Evolutionary conservation across 2,797 vertebrate species (phyloP).

Genomic region (Fratercula arctica): DNA sequence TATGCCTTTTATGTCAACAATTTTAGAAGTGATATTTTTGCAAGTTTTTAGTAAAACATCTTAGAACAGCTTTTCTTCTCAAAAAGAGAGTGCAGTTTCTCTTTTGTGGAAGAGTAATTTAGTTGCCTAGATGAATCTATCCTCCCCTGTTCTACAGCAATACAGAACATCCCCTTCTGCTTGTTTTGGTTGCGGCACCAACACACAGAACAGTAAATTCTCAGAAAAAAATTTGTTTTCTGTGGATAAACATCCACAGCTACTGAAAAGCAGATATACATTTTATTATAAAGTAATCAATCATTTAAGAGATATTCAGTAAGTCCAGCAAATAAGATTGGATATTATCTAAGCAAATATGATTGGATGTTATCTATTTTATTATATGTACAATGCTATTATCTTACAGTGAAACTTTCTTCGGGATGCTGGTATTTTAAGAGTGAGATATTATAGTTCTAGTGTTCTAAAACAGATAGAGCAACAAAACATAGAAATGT

Average conservation of each 20-base stretch:
- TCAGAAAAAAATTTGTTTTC: conserved; percentile 18
- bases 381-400: neutral
- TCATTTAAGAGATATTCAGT: conserved; percentile 24
- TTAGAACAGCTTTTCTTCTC: neutral
- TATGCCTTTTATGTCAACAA: neutral
- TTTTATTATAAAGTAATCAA: conserved; percentile 35
- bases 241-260: conserved; percentile 29
- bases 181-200: conserved; percentile 1
- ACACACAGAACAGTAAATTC: conserved; percentile 21
- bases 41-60: conserved; percentile 10
- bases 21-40: neutral
- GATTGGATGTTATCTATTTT: conserved; percentile 40
- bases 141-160: conserved; percentile 45
- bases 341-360: too few species aligned
- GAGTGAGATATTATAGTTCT: neutral
- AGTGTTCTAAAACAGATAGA: neutral
- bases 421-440: neutral
- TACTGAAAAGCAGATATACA: neutral
- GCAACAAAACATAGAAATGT: neutral
- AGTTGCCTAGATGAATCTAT: conserved; percentile 44
- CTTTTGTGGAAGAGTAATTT: conserved; percentile 38
- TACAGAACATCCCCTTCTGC: neutral
- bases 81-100: conserved; percentile 25
- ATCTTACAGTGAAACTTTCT: neutral
- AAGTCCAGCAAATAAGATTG: too few species aligned